phyloP scores from a whole-genome alignment of 2,888 invertebrate genomes.

The Hirtodrosophila confusa region DNA sequence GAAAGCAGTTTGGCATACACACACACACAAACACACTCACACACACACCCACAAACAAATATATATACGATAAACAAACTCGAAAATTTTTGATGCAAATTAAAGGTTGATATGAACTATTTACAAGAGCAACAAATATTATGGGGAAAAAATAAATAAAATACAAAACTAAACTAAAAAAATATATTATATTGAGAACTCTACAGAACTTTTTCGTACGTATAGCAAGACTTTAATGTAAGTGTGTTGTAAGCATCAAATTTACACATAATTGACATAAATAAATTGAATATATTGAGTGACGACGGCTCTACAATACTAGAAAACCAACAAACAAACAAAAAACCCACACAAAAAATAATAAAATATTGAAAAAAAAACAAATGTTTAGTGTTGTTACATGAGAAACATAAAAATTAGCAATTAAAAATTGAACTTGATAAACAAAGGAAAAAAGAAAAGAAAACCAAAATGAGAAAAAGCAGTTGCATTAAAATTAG shows the following conservation, averaged over 20 bases:
- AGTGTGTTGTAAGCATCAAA: slow-evolving; percentile 54
- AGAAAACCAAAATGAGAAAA: slow-evolving; percentile 35
- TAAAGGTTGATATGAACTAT: slow-evolving; percentile 82
- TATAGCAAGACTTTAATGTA: slow-evolving; percentile 76
- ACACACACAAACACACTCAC: slow-evolving; percentile 29
- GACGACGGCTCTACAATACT: slow-evolving; percentile 58
- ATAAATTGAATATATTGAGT: slow-evolving; percentile 55
- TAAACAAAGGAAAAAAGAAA: slow-evolving; percentile 16
- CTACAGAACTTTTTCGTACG: slow-evolving; percentile 72
- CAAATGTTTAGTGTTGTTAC: slow-evolving; percentile 71
- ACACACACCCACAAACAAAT: slow-evolving; percentile 4
- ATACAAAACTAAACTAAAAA: slow-evolving; percentile 12
- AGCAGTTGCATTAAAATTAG: slow-evolving; percentile 76
- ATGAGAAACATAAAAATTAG: slow-evolving; percentile 52
- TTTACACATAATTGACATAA: slow-evolving; percentile 36
- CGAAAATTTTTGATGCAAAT: slow-evolving; percentile 69
- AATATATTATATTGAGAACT: slow-evolving; percentile 54
- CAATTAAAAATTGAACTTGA: slow-evolving; percentile 64
- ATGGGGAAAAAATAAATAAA: slow-evolving; percentile 33
- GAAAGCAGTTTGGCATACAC: slow-evolving; percentile 20
- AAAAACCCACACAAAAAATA: slow-evolving; percentile 14
- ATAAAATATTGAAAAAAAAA: slow-evolving; percentile 11
- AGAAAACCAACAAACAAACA: slow-evolving; percentile 32
- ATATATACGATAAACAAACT: slow-evolving; percentile 26
- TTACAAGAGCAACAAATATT: slow-evolving; percentile 69